Percentiles rank a stretch among this genome's conserved stretches.
Evolutionary conservation across 2,797 vertebrate species (phyloP).

Genomic region (Poeciliopsis turneri): DNA sequence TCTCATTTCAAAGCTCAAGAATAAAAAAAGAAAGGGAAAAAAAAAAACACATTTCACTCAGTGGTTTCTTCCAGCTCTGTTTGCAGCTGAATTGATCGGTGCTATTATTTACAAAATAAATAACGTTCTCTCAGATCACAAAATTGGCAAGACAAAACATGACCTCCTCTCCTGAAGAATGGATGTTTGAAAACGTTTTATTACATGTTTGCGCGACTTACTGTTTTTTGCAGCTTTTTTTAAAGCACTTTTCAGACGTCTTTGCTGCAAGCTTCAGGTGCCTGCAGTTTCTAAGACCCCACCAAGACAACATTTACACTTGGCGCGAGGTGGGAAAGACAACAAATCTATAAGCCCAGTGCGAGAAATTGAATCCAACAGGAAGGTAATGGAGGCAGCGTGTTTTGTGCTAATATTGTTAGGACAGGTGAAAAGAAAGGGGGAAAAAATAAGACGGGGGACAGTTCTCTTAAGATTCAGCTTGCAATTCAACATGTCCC

Average conservation of each 20-base stretch:
- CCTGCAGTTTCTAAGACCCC: conserved; percentile 33
- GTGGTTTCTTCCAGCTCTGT: conserved; percentile 47
- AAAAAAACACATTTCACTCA: conserved; percentile 49
- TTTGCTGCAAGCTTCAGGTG: neutral
- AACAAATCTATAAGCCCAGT: conserved; percentile 67
- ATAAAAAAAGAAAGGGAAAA: neutral
- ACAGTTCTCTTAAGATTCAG: conserved; percentile 69
- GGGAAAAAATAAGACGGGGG: neutral
- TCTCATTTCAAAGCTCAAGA: conserved; percentile 58
- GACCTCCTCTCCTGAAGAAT: conserved; percentile 29
- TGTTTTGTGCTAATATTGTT: conserved; percentile 60
- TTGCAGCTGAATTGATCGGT: conserved; percentile 58
- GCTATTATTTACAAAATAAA: conserved; percentile 60
- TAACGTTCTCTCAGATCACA: conserved; percentile 29
- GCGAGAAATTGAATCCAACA: conserved; percentile 70
- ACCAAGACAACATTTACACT: conserved; percentile 39
- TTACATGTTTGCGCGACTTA: conserved; percentile 45
- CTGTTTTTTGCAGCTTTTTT: conserved; percentile 25
- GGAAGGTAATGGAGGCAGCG: conserved; percentile 64
- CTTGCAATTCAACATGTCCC: conserved; percentile 62
- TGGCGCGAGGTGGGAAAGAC: conserved; percentile 54
- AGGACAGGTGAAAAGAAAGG: conserved; percentile 22
- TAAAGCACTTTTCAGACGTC: neutral
- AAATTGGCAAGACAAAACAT: conserved; percentile 12
- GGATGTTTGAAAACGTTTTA: conserved; percentile 35